Base-by-base conservation (phyloP, 2,888 invertebrate genomes). In the Corbicula japonica region DNA sequence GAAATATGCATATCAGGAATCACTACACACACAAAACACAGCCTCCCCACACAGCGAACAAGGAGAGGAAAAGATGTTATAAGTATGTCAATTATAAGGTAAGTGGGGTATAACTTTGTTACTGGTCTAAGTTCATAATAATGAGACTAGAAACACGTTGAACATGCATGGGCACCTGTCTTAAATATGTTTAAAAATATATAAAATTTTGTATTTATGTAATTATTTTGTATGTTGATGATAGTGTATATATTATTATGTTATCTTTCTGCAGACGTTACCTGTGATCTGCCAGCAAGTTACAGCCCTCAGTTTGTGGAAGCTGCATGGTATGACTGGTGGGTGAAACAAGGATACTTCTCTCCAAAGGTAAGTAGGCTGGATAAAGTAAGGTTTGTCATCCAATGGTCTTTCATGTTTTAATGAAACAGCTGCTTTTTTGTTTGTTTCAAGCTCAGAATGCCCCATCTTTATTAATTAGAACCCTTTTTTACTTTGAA, bases 271-370 rank as follows among this genome's bases (percentile, higher is more conserved):
- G 18, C 77, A 94, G 97, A 98, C 93, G 94, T 96, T 0, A 92
- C 94, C 0, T 95, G 96, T 38, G 93, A 96, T 1, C 95, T 99
- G 94, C 99, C 99, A 0, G 96, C 97, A 94, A 96, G 97, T 0
- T 99, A 99, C 94, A 98, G 97, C 93, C 99, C 99, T 0, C 95
- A 96, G 84, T 99, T 96, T 95, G 99, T 99, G 18, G 99, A 99
- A 94, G 97, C 98, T 12, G 97, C 97, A 4, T 99, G 99, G 99
- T 99, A 99, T 92, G 94, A 96, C 28, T 99, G 99, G 99, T 99
- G 99, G 99, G 97, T 98, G 92, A 97, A 98, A 88, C 95, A 97
- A 93, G 98, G 98, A 5, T 98, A 98, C 94, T 99, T 99, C 93
- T 63, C 61, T 23, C 76, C 80, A 41, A 62, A 63, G 38, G 70